phyloP scores from a whole-genome alignment of 1,140 invertebrate genomes.

The Eupristina koningsbergeri region DNA sequence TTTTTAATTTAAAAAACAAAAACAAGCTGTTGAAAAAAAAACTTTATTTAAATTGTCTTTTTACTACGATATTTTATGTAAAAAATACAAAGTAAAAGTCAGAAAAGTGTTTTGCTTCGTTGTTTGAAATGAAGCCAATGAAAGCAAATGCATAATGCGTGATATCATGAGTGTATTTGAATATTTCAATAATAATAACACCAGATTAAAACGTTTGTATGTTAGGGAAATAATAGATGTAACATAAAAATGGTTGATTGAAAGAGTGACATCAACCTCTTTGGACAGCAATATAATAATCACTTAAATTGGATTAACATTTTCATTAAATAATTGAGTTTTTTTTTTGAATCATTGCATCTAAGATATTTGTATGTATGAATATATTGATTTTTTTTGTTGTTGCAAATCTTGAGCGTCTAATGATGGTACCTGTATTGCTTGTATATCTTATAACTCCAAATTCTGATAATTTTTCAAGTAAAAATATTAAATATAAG shows the following conservation, averaged over 20 bases:
- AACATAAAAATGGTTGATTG: slow-evolving; percentile 42
- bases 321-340: slow-evolving; percentile 37
- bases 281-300: slow-evolving; percentile 44
- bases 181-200: slow-evolving; percentile 60
- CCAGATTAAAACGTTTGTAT: slow-evolving; percentile 50
- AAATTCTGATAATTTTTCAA: slow-evolving; percentile 64
- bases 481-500: slow-evolving; percentile 48
- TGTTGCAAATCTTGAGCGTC: slow-evolving; percentile 55
- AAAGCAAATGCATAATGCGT: slow-evolving; percentile 56
- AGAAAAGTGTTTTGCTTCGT: slow-evolving; percentile 41
- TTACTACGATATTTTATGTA: slow-evolving; percentile 42
- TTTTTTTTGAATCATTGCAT: slow-evolving; percentile 31
- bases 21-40: slow-evolving; percentile 24
- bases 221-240: slow-evolving; percentile 50
- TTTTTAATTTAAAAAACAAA: slow-evolving; percentile 44
- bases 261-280: slow-evolving; percentile 40
- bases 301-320: slow-evolving; percentile 39
- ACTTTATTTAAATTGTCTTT: slow-evolving; percentile 42
- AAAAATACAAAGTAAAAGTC: slow-evolving; percentile 39
- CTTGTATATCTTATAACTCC: slow-evolving; percentile 64
- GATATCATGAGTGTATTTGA: slow-evolving; percentile 54
- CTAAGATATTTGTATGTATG: slow-evolving; percentile 46
- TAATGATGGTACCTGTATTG: slow-evolving; percentile 64
- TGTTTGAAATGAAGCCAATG: slow-evolving; percentile 21
- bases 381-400: slow-evolving; percentile 57